Evolutionary conservation across 2,797 vertebrate species (phyloP), one percentile per base, ranked within the genome.

Genomic region (Pachyuromys duprasi): DNA sequence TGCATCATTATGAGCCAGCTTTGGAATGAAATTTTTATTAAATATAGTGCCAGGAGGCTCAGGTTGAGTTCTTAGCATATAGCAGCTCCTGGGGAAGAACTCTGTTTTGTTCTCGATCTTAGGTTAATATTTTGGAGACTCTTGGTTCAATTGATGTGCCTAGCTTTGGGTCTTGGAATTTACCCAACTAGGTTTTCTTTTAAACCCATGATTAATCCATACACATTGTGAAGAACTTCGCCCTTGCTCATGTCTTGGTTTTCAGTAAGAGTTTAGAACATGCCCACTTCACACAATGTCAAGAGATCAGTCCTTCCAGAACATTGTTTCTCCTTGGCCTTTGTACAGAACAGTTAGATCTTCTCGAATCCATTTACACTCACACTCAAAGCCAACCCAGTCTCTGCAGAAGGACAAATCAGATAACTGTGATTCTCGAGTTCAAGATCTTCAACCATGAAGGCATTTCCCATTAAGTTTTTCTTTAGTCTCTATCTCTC

Each of bases 311-410:
- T 53, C 28, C 42, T 45, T 78, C 84, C 65, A 69, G 78, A 92
- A 53, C 24, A 22, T 36, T 36, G 33, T 67, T 63, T 89, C 60
- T 70, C 60, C 91, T 83, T 88, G 45, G 39, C 78, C 42, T 75
- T 39, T 45, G 8, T 53, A 36, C 7, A 26, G 57, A 95, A 62
- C 36, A 33, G 75, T 91, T 86, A 72, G 28, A 33, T 94, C 65
- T 94, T 95, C 91, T 93, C 69, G 90, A 78, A 39, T 28, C 63
- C 17, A 1, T 74, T 82, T 62, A 55, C 12, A 33, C 13, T 94
- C 60, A 36, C 2, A 42, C 20, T 88, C 42, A 82, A 74, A 86
- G 53, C 74, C 57, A 72, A 88, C 45, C 36, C 67, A 57, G 14
- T 90, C 69, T 92, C 49, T 72, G 95, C 24, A 60, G 42, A 65